A percentile compares a stretch with the other conserved stretches of the same genome.
Evolutionary conservation across 2,888 invertebrate genomes (phyloP).

Genomic region (Sphaerophoria rueppellii): DNA sequence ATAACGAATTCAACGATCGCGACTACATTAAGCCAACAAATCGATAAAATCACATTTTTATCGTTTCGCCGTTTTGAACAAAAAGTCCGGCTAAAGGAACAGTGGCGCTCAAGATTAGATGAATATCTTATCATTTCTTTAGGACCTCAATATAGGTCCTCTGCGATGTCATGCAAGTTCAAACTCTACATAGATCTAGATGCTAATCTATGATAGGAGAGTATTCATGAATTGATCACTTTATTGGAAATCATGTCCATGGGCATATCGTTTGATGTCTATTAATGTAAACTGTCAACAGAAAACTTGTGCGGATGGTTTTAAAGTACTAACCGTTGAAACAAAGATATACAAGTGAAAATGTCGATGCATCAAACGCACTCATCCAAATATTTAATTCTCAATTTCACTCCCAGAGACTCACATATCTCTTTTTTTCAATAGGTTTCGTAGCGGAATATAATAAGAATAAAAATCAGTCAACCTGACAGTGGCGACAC

Average conservation of each 20-base stretch:
- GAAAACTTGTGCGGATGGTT: slow-evolving; percentile 24
- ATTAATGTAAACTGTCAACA: slow-evolving; percentile 65
- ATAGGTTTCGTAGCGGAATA: background rate
- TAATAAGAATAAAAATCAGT: slow-evolving; percentile 41
- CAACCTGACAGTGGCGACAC: slow-evolving; percentile 49
- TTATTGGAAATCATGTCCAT: slow-evolving; percentile 61
- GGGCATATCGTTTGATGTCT: slow-evolving; percentile 66
- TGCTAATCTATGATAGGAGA: slow-evolving; percentile 48
- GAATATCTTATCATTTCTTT: slow-evolving; percentile 53
- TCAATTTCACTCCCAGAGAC: slow-evolving; percentile 21
- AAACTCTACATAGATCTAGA: slow-evolving; percentile 21
- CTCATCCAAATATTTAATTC: slow-evolving; percentile 39
- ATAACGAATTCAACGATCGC: slow-evolving; percentile 28
- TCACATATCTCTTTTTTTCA: background rate
- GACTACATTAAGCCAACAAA: slow-evolving; percentile 64
- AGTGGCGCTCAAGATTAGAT: slow-evolving; percentile 58
- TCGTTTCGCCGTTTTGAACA: slow-evolving; percentile 36
- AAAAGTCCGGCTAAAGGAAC: slow-evolving; percentile 34
- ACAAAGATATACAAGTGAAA: background rate
- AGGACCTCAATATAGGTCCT: background rate
- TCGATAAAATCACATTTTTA: slow-evolving; percentile 63
- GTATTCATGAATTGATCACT: slow-evolving; percentile 54
- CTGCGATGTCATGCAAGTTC: background rate
- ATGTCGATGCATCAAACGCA: slow-evolving; percentile 10
- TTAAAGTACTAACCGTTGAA: no score